Evolutionary conservation across 2,888 invertebrate species (phyloP).

Genomic region (Hydriomena furcata): DNA sequence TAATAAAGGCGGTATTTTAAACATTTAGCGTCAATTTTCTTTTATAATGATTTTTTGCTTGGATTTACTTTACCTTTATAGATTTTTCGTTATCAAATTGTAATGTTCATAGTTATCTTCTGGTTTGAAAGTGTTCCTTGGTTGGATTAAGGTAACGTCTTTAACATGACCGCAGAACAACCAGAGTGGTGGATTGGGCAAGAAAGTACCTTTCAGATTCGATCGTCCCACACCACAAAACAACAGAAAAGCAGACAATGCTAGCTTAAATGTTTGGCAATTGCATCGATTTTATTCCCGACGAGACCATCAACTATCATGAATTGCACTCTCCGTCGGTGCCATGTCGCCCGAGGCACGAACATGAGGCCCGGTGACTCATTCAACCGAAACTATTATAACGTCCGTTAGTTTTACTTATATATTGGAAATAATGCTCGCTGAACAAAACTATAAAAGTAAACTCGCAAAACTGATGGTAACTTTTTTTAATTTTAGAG

Average conservation of each 20-base stretch:
- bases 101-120: too few species aligned
- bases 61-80: too few species aligned
- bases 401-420: slow-evolving; percentile 17
- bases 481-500: not conserved
- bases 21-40: too few species aligned
- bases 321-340: slow-evolving; percentile 63
- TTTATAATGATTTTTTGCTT: too few species aligned
- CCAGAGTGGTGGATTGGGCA: too few species aligned
- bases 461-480: slow-evolving; percentile 4
- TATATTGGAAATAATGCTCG: slow-evolving; percentile 9
- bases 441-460: slow-evolving; percentile 4
- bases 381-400: slow-evolving; percentile 28
- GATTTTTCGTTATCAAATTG: too few species aligned
- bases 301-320: slow-evolving; percentile 42
- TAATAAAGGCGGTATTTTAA: too few species aligned
- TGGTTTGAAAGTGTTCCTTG: too few species aligned
- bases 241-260: slow-evolving; percentile 9
- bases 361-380: slow-evolving; percentile 49
- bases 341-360: slow-evolving; percentile 63
- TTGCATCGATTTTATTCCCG: slow-evolving; percentile 45
- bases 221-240: not conserved
- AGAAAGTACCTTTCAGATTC: not conserved
- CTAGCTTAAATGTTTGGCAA: slow-evolving; percentile 18
- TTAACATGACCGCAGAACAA: too few species aligned
- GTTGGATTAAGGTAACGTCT: too few species aligned